These are phyloP conservation scores for Macrophya annulata DNA, from an alignment of 2,888 invertebrate genomes.

Conservation along the genomic window DNA sequence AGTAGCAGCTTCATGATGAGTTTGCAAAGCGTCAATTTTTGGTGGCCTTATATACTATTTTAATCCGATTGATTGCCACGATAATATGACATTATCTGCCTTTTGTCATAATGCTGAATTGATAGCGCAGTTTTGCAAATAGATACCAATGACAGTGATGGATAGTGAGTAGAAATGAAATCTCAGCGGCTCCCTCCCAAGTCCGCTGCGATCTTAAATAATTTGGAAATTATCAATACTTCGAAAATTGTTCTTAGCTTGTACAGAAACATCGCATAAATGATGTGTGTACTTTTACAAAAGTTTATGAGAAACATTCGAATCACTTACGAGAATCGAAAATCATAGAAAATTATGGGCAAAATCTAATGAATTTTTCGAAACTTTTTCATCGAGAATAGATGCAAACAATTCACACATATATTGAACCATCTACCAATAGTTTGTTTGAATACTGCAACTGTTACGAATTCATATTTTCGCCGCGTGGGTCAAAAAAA, in stretches of 20 bases:
- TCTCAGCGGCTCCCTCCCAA: slow-evolving; percentile 60
- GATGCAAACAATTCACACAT: no score
- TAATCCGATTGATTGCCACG: slow-evolving; percentile 59
- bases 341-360: no score
- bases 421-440: no score
- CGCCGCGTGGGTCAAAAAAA: neutral
- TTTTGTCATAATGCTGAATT: neutral
- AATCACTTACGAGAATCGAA: no score
- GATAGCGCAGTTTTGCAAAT: neutral
- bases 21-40: neutral
- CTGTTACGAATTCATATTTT: no score
- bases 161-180: neutral
- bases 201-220: slow-evolving; percentile 82
- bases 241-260: neutral
- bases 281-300: no score
- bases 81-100: neutral
- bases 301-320: no score
- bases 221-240: neutral
- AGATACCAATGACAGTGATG: neutral
- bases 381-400: no score
- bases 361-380: no score
- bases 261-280: slow-evolving; percentile 43
- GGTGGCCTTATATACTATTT: slow-evolving; percentile 14
- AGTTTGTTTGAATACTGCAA: no score
- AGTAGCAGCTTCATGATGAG: slow-evolving; percentile 26